phyloP scores from a whole-genome alignment of 2,797 vertebrate genomes.

The Melanotaenia nigrans region DNA sequence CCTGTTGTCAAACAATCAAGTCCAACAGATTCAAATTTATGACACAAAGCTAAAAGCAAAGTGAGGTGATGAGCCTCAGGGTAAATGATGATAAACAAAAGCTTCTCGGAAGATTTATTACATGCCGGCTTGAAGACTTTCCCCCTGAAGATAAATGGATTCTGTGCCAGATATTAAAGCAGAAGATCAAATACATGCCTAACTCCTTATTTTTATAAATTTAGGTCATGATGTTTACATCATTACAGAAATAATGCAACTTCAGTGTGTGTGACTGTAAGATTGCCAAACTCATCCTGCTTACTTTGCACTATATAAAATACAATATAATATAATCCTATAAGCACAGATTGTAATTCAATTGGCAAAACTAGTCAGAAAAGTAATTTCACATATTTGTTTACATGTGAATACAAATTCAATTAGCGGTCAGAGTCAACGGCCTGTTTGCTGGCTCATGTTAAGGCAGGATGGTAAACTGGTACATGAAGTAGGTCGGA shows the following conservation, averaged over 20 bases:
- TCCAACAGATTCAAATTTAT: constrained; percentile 35
- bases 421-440: constrained; percentile 38
- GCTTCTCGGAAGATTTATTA: constrained; percentile 20
- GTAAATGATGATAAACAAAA: constrained; percentile 20
- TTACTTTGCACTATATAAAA: background rate
- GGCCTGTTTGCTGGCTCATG: constrained; percentile 4
- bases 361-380: constrained; percentile 13
- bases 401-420: constrained; percentile 38
- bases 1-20: constrained; percentile 41
- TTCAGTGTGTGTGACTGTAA: background rate
- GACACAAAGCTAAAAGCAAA: constrained; percentile 40
- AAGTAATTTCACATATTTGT: constrained; percentile 50
- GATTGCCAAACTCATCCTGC: background rate
- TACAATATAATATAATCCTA: constrained; percentile 12
- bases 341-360: constrained; percentile 16
- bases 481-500: constrained; percentile 43
- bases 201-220: background rate
- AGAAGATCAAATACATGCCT: background rate
- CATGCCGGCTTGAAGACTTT: background rate
- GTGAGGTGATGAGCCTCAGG: constrained; percentile 25
- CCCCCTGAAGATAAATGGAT: background rate
- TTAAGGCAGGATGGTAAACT: constrained; percentile 29
- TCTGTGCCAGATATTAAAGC: background rate
- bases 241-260: background rate
- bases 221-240: background rate